Evolutionary conservation across 2,888 invertebrate genomes (phyloP), one percentile per base, ranked within the genome.

Genomic region (Tridacna gigas): DNA sequence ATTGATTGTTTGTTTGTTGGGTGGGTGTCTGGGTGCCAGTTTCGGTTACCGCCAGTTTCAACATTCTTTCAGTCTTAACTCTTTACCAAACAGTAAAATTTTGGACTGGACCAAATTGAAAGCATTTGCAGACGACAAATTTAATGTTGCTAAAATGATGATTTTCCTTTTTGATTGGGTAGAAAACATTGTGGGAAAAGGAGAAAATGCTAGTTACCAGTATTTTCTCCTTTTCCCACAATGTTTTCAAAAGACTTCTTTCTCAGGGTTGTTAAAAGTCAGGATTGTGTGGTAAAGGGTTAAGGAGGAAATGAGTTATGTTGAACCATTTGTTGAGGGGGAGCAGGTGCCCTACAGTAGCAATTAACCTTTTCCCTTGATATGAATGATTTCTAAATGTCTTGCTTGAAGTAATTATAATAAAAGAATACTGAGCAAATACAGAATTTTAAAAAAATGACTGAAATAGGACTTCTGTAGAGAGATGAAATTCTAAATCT

Each of bases 141-240:
- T 37, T 2, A 2, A 37, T 7, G 7, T 37, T 4, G 7, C 37
- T 37, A 56, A 18, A 56, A 56, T 5, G 9, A 5, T 56, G 2
- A n/a, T 3, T 3, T 56, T 56, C 9, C 4, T 56, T 18, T 56
- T 4, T 9, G 9, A 9, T 9, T 5, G 4, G n/a, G 56, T n/a
- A 56, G 56, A 56, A 56, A 56, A n/a, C n/a, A 56, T 56, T 56
- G 56, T 20, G 56, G n/a, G 20, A 56, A 56, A 56, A 56, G 56
- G 56, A 56, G 56, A 56, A 56, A 56, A 56, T 56, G 20, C 56
- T 20, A 9, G n/a, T 20, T 56, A 9, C 20, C 56, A 5, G 56
- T 9, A 56, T 56, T 56, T 56, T 56, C 56, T 56, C n/a, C 56
- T 56, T 56, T 56, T 56, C 20, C 56, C 56, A 20, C 56, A 56